phyloP scores from a whole-genome alignment of 2,113 vertebrate genomes.

The Himantopus leucocephalus region DNA sequence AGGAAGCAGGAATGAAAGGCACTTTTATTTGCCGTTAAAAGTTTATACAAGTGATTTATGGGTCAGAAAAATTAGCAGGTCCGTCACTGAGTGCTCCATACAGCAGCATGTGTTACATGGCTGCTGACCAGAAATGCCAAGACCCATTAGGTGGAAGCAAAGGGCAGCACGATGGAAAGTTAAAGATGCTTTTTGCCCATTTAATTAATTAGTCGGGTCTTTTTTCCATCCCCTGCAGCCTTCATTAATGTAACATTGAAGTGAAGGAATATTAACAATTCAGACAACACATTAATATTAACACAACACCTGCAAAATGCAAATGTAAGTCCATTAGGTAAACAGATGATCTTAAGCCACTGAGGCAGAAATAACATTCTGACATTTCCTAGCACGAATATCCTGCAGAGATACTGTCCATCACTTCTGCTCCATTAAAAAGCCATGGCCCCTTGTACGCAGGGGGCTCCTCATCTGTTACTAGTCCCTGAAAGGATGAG shows the following conservation, averaged over 20 bases:
- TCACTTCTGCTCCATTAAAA: constrained; percentile 1
- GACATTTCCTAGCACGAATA: constrained; percentile 38
- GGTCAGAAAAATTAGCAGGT: constrained; percentile 49
- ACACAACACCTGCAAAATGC: constrained; percentile 58
- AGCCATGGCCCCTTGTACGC: neutral
- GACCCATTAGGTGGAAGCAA: constrained; percentile 50
- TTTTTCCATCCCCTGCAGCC: constrained; percentile 37
- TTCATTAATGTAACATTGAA: constrained; percentile 38
- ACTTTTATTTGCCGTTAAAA: neutral
- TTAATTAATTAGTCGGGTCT: constrained; percentile 53
- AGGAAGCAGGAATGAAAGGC: constrained; percentile 61
- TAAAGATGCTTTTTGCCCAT: constrained; percentile 61
- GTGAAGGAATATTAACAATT: constrained; percentile 54
- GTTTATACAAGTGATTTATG: constrained; percentile 42
- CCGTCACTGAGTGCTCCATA: neutral
- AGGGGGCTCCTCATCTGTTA: neutral
- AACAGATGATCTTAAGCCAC: constrained; percentile 31
- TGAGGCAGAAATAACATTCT: constrained; percentile 57
- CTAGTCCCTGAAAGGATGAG: neutral
- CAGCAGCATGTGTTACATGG: neutral
- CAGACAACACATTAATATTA: constrained; percentile 57
- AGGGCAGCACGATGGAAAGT: constrained; percentile 35
- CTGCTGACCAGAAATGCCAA: constrained; percentile 53
- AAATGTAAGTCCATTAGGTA: constrained; percentile 48
- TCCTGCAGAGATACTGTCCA: neutral